Conservation (phyloP, 2,113 vertebrate genomes). For the Amblyornis subalaris region DNA sequence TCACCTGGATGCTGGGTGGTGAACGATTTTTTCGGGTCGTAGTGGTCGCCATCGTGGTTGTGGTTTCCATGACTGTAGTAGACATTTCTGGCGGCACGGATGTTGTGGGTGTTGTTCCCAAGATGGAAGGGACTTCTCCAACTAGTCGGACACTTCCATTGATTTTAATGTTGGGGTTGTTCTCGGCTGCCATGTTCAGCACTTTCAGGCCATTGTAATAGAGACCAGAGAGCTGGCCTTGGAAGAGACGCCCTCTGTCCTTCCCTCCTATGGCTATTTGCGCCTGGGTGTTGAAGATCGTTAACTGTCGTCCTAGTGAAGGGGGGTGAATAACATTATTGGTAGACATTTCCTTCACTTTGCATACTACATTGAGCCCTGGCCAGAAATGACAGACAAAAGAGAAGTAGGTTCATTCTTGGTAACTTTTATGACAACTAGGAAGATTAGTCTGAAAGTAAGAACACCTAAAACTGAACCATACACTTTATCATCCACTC, state of each 20-base stretch:
- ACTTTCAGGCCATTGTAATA: conserved; percentile 98
- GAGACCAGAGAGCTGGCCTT: conserved; percentile 96
- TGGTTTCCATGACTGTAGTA: conserved; percentile 97
- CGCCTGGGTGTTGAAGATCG: conserved; percentile 99
- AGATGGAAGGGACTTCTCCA: conserved; percentile 88
- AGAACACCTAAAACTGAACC: background rate
- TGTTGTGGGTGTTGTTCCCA: conserved; percentile 88
- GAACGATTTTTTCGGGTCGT: conserved; percentile 95
- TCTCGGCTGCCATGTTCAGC: conserved; percentile 95
- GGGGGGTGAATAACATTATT: conserved; percentile 76
- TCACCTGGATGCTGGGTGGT: conserved; percentile 90
- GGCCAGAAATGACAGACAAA: conserved; percentile 11
- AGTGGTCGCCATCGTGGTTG: conserved; percentile 93
- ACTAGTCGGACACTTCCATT: conserved; percentile 95
- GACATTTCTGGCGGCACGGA: conserved; percentile 94
- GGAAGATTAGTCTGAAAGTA: background rate
- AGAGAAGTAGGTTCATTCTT: conserved; percentile 55
- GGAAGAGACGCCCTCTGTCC: conserved; percentile 92
- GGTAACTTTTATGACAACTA: background rate
- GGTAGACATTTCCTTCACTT: conserved; percentile 43
- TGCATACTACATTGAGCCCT: conserved; percentile 8
- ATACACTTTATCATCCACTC: background rate
- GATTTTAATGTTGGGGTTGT: conserved; percentile 91
- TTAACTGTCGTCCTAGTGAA: conserved; percentile 92
- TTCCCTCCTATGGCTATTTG: conserved; percentile 96